A percentile compares a stretch with the other conserved stretches of the same genome.
Conservation (phyloP, 2,797 vertebrate species). For the Cyprinella venusta region DNA sequence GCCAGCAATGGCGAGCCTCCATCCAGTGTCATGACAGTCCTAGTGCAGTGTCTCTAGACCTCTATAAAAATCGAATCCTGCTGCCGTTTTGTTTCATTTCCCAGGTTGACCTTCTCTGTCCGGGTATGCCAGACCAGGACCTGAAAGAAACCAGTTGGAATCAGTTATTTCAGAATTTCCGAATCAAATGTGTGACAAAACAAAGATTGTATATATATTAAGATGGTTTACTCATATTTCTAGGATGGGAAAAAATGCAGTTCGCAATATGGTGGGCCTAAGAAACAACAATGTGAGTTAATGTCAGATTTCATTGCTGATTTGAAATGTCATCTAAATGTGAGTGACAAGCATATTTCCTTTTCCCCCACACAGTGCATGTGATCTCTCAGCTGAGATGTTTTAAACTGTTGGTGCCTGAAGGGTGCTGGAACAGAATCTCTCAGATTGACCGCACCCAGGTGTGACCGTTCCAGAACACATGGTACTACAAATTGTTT, state of each 20-base stretch:
- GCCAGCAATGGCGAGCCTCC: conserved; percentile 44
- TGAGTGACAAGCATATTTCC: not conserved
- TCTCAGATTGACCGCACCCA: conserved; percentile 59
- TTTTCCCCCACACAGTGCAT: not conserved
- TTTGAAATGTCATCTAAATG: not conserved
- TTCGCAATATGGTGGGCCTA: not conserved
- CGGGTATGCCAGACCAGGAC: conserved; percentile 99
- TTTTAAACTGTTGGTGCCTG: conserved; percentile 14
- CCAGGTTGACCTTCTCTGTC: conserved; percentile 95
- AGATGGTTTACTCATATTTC: not conserved
- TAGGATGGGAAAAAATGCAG: not conserved
- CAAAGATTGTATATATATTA: not conserved
- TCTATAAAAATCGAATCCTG: conserved; percentile 92
- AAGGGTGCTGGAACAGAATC: conserved; percentile 37
- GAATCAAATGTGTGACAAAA: not conserved
- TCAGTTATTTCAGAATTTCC: conserved; percentile 1
- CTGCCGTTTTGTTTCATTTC: conserved; percentile 91
- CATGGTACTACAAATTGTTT: conserved; percentile 73
- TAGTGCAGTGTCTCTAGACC: conserved; percentile 77
- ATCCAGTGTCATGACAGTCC: conserved; percentile 25
- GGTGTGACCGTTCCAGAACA: conserved; percentile 74
- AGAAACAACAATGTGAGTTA: not conserved
- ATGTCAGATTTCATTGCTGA: not conserved
- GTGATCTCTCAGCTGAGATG: conserved; percentile 8
- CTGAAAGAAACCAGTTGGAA: conserved; percentile 70